Percentiles rank a stretch among this genome's conserved stretches.
Conservation (phyloP, 2,888 invertebrate genomes). For the Eilema depressum region DNA sequence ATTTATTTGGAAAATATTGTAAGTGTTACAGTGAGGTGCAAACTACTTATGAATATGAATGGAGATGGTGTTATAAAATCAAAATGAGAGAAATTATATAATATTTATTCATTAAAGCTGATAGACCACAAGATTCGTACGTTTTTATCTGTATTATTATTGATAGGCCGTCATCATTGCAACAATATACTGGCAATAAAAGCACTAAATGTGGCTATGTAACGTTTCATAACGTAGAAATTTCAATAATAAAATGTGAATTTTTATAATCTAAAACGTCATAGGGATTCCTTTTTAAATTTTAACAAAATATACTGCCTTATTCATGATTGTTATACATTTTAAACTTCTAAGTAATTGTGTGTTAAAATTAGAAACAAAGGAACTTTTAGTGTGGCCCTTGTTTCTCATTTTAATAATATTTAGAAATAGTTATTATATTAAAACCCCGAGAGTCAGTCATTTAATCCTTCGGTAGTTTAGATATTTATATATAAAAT, state of each 20-base stretch:
- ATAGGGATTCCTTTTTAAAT: constrained; percentile 53
- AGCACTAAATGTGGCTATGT: constrained; percentile 27
- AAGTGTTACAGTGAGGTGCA: constrained; percentile 64
- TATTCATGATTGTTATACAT: constrained; percentile 62
- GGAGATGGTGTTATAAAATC: constrained; percentile 53
- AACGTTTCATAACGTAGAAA: constrained; percentile 40
- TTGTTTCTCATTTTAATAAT: constrained; percentile 55
- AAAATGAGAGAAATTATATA: constrained; percentile 65
- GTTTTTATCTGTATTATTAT: constrained; percentile 39
- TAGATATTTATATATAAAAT: constrained; percentile 53
- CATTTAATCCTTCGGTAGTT: constrained; percentile 58
- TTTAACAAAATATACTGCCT: constrained; percentile 66
- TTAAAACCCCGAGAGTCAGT: constrained; percentile 55
- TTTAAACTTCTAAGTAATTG: constrained; percentile 51
- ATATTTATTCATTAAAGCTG: constrained; percentile 57
- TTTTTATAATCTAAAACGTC: constrained; percentile 44
- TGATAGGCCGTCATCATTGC: constrained; percentile 28
- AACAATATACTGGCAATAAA: constrained; percentile 46
- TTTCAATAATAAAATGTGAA: constrained; percentile 46
- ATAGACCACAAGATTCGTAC: constrained; percentile 47
- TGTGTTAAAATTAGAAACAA: constrained; percentile 58
- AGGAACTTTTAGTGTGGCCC: constrained; percentile 31
- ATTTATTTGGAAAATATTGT: constrained; percentile 60
- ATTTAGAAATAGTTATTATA: constrained; percentile 55
- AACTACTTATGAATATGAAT: constrained; percentile 64